These are phyloP conservation scores for Heliothis virescens DNA, from an alignment of 1,140 invertebrate genomes.

Conservation along the genomic window DNA sequence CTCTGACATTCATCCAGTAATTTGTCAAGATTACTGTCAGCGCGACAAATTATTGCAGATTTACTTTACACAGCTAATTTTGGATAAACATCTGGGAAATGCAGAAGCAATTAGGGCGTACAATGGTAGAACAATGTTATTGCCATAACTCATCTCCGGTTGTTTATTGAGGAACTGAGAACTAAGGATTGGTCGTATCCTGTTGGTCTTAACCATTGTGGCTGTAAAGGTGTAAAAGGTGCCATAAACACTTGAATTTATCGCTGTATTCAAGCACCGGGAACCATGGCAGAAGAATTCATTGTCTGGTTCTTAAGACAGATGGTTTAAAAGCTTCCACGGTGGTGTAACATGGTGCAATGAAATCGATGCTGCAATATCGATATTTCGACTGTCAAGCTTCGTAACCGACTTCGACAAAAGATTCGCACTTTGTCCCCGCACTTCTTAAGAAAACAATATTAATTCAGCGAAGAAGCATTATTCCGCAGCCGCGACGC, in stretches of 20 bases:
- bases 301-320: background rate
- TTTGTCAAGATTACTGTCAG: slow-evolving; percentile 41
- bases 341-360: background rate
- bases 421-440: slow-evolving; percentile 43
- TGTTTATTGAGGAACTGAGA: background rate
- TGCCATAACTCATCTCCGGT: background rate
- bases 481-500: slow-evolving; percentile 30
- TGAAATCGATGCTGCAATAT: background rate
- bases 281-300: background rate
- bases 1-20: slow-evolving; percentile 16
- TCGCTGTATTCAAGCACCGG: background rate
- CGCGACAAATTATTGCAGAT: slow-evolving; percentile 38
- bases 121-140: background rate
- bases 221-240: background rate
- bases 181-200: background rate
- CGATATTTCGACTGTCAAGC: slow-evolving; percentile 3
- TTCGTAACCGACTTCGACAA: slow-evolving; percentile 14
- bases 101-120: background rate
- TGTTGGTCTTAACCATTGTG: background rate
- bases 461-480: slow-evolving; percentile 30
- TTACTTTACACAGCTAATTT: slow-evolving; percentile 26
- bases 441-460: slow-evolving; percentile 38
- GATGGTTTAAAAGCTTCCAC: background rate
- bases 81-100: background rate
- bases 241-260: background rate